Evolutionary conservation across 2,888 invertebrate genomes (phyloP), one percentile per base, ranked within the genome.

Genomic region (Lottia gigantea): DNA sequence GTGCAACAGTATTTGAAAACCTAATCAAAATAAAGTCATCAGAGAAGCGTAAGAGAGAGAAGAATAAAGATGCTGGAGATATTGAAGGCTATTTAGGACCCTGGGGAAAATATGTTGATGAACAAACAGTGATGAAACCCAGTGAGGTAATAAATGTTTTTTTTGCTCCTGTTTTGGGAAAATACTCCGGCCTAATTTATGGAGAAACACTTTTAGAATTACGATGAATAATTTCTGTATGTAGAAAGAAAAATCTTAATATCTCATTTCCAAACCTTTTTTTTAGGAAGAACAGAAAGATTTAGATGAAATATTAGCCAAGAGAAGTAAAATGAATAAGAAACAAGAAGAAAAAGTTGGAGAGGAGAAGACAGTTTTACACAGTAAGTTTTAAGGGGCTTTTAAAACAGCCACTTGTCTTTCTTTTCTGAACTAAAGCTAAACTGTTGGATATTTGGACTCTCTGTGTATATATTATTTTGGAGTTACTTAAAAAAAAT

Each of bases 81-180:
- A 91, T 99, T 26, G 95, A 94, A 62, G 98, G 98, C 0, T 99
- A 97, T 87, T 90, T 97, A 0, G 99, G 98, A 0, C 99, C 99
- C 0, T 99, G 99, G 99, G 98, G 96, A 71, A 95, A 95, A 68
- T 99, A 92, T 89, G 92, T 93, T 12, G 96, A 97, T 85, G 98
- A 99, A 89, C 91, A 93, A 83, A 93, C 94, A 70, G 91, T 96
- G 0, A 93, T 95, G 85, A 95, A 94, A 87, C 99, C 99, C 0
- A 93, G 94, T 71, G 96, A 96, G 71, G 91, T 91, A 84, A 61
- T 23, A 55, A 40, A 63, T 14, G 7, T 25, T 40, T 40, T 40
- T 1, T 40, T 40, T 40, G 40, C 6, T 40, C 40, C 40, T 40
- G 40, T 40, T 40, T 40, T 8, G 2, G 6, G 1, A 40, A 40